phyloP scores from a whole-genome alignment of 2,888 invertebrate species.

The Gonocerus acuteangulatus region DNA sequence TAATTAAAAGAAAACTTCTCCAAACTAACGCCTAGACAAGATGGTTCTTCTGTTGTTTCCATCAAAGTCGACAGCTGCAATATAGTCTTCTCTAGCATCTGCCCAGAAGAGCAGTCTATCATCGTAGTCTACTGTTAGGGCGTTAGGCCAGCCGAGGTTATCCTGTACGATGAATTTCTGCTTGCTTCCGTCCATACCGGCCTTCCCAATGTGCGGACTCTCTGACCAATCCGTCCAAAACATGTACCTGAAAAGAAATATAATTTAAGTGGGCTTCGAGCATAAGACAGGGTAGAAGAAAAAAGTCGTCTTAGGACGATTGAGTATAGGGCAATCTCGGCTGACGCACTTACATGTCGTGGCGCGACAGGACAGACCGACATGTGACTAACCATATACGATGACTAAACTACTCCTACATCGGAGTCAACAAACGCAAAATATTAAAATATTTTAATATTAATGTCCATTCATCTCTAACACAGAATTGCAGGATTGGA shows the following conservation, averaged over 20 bases:
- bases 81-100: conserved; percentile 78
- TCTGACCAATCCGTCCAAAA: conserved; percentile 88
- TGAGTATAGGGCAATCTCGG: too few species aligned
- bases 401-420: too few species aligned
- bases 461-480: too few species aligned
- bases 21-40: conserved; percentile 55
- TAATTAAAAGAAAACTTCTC: too few species aligned
- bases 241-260: conserved; percentile 49
- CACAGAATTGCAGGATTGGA: too few species aligned
- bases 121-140: conserved; percentile 66
- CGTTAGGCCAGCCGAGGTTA: conserved; percentile 76
- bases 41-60: conserved; percentile 64
- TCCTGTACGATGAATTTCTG: conserved; percentile 57
- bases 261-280: background rate
- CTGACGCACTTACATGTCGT: too few species aligned
- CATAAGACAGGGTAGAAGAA: background rate
- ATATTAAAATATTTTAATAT: too few species aligned
- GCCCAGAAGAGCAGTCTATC: conserved; percentile 77
- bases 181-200: conserved; percentile 53
- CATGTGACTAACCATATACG: too few species aligned
- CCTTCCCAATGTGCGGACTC: conserved; percentile 70
- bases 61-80: conserved; percentile 73
- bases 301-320: too few species aligned
- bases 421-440: too few species aligned
- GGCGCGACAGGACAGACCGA: too few species aligned